Percentiles rank a stretch among this genome's conserved stretches.
phyloP scores from a whole-genome alignment of 64 coral and sea anemone species.

The Montipora cactus region DNA sequence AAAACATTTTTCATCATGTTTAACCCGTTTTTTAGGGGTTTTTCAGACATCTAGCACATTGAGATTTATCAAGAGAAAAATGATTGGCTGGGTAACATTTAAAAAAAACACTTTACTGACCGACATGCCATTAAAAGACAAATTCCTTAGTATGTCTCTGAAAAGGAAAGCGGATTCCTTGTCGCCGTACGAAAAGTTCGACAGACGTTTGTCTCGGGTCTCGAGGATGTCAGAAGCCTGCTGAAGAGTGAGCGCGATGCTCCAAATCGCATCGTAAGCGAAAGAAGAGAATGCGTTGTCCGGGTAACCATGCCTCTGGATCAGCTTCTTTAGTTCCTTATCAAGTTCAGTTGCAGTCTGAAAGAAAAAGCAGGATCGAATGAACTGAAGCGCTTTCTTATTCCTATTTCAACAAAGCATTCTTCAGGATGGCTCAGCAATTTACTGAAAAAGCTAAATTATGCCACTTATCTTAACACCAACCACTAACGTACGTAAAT shows the following conservation, averaged over 20 bases:
- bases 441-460: too few species aligned
- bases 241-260: slow-evolving; percentile 57
- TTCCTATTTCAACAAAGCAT: too few species aligned
- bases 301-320: slow-evolving; percentile 1
- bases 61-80: too few species aligned
- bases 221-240: slow-evolving; percentile 3
- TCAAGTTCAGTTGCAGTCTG: slow-evolving; percentile 29
- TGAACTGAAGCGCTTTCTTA: background rate
- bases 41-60: too few species aligned
- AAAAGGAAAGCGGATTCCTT: slow-evolving; percentile 39
- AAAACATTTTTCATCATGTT: too few species aligned
- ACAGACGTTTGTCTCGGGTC: slow-evolving; percentile 16
- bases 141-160: background rate
- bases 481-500: too few species aligned
- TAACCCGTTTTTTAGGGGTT: too few species aligned
- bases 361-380: background rate
- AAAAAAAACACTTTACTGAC: background rate
- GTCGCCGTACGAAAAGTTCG: slow-evolving; percentile 40
- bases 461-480: too few species aligned
- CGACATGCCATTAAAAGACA: slow-evolving; percentile 51
- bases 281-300: slow-evolving; percentile 23
- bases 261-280: slow-evolving; percentile 52
- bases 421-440: too few species aligned
- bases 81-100: too few species aligned
- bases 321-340: background rate